Percentiles rank a stretch among this genome's conserved stretches.
Conservation (phyloP, 2,888 invertebrate species). For the Drepana falcataria region DNA sequence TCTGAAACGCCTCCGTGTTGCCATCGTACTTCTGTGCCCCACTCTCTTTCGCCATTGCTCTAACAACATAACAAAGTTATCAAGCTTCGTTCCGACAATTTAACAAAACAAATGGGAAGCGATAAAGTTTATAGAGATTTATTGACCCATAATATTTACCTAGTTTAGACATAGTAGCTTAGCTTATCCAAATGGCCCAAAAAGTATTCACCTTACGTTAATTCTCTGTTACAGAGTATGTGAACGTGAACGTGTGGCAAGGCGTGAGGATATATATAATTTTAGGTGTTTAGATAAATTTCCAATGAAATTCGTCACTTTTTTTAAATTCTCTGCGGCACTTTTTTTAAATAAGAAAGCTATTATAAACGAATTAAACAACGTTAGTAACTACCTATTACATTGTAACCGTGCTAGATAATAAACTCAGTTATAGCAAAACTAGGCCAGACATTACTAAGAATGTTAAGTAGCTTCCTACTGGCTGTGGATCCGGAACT, state of each 20-base stretch:
- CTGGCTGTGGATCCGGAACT: conserved; percentile 32
- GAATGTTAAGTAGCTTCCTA: conserved; percentile 53
- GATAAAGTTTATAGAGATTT: not conserved
- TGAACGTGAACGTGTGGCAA: no score
- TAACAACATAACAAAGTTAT: conserved; percentile 1
- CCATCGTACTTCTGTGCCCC: conserved; percentile 45
- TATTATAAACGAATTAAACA: no score
- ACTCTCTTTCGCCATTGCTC: conserved; percentile 35
- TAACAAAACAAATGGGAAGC: not conserved
- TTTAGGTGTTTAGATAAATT: no score
- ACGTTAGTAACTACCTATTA: not conserved
- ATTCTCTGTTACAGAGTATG: no score
- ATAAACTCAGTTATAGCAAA: conserved; percentile 23
- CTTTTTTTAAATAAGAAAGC: no score
- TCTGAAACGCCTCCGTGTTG: conserved; percentile 66
- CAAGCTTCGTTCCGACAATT: not conserved
- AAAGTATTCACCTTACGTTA: not conserved
- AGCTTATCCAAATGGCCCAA: not conserved
- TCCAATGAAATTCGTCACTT: no score
- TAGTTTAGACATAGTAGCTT: not conserved
- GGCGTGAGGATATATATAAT: no score
- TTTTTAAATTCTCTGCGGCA: no score
- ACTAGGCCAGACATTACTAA: conserved; percentile 44
- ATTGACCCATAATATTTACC: not conserved
- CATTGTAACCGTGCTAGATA: no score